phyloP scores from a whole-genome alignment of 2,888 invertebrate species.

The Apotomis capreana region DNA sequence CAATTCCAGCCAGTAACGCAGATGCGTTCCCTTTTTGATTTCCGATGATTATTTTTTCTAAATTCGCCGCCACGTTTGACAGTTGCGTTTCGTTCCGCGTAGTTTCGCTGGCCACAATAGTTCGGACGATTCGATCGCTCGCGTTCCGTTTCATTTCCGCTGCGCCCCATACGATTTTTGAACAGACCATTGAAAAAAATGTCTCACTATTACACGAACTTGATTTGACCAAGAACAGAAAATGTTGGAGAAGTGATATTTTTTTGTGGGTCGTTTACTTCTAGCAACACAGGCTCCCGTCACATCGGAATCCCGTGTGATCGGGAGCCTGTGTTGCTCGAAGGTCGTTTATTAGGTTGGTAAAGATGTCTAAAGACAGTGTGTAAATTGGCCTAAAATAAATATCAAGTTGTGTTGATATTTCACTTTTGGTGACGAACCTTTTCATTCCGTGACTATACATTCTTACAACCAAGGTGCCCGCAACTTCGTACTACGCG shows the following conservation, averaged over 20 bases:
- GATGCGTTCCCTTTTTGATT: conserved; percentile 25
- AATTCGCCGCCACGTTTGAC: conserved; percentile 36
- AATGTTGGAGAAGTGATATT: conserved; percentile 6
- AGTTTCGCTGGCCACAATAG: conserved; percentile 41
- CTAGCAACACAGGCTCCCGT: no score
- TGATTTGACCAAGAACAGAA: conserved; percentile 38
- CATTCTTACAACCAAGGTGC: no score
- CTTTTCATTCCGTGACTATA: no score
- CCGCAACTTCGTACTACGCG: no score
- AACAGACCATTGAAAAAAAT: conserved; percentile 38
- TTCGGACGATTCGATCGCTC: conserved; percentile 41
- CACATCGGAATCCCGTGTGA: no score
- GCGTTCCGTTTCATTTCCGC: conserved; percentile 43
- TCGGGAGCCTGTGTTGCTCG: no score
- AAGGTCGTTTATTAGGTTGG: no score
- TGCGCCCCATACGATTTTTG: conserved; percentile 35
- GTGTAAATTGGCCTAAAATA: no score
- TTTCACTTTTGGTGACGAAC: no score
- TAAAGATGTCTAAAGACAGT: no score
- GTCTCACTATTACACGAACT: conserved; percentile 40
- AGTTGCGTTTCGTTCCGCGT: conserved; percentile 38
- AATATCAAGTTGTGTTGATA: no score
- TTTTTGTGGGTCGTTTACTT: no score
- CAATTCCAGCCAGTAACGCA: conserved; percentile 16
- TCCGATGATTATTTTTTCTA: conserved; percentile 31